phyloP scores from a whole-genome alignment of 2,113 vertebrate species.

The Chascanopsetta lugubris region DNA sequence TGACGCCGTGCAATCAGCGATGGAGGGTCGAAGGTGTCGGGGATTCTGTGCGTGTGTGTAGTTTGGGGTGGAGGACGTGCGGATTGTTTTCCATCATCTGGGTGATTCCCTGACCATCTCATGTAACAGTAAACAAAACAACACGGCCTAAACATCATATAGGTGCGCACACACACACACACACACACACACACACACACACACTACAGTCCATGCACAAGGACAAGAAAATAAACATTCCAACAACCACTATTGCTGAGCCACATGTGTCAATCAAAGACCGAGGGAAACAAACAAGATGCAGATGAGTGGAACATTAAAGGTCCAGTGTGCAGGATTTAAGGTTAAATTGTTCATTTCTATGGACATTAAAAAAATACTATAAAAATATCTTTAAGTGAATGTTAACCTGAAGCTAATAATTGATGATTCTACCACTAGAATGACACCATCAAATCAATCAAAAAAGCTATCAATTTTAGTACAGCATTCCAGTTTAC shows the following conservation, averaged over 20 bases:
- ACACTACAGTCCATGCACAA: neutral
- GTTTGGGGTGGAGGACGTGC: neutral
- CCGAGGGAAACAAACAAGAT: neutral
- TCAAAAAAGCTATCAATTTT: no score
- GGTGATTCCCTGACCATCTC: conserved; percentile 36
- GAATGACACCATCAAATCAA: no score
- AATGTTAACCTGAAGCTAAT: no score
- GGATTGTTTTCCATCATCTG: conserved; percentile 36
- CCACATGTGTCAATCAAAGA: no score
- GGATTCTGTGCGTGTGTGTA: conserved; percentile 17
- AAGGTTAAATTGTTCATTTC: no score
- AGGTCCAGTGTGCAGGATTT: neutral
- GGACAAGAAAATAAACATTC: neutral
- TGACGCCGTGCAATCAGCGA: conserved; percentile 1
- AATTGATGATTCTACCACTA: no score
- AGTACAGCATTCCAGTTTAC: neutral
- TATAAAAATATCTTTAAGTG: no score
- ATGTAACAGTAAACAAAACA: conserved; percentile 9
- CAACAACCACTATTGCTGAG: neutral
- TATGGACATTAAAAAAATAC: no score
- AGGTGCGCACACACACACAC: conserved; percentile 2
- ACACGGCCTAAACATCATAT: conserved; percentile 17
- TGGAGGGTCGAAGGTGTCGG: conserved; percentile 32
- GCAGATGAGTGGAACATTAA: neutral
- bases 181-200: conserved; percentile 2